Conservation (phyloP, 2,113 vertebrate genomes). For the Sturnus vulgaris region DNA sequence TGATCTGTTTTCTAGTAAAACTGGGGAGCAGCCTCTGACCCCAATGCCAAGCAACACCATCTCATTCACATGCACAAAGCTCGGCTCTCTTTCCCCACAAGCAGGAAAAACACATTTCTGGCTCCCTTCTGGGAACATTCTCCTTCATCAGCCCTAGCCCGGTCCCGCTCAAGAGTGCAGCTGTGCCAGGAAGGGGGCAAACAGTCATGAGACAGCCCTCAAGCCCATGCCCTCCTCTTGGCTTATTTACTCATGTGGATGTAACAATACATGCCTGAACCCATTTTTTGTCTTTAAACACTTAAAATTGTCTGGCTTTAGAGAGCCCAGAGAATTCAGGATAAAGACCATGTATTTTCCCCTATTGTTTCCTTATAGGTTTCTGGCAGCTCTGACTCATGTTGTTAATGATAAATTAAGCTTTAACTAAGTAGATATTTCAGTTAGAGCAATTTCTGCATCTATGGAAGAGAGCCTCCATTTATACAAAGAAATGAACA, state of each 20-base stretch:
- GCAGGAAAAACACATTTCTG: background rate
- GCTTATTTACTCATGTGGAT: background rate
- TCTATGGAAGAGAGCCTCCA: background rate
- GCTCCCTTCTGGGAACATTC: background rate
- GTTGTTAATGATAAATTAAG: background rate
- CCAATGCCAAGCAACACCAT: background rate
- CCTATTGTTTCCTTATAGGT: background rate
- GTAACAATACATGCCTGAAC: background rate
- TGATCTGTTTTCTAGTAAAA: background rate
- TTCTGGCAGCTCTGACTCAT: background rate
- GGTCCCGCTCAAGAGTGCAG: fast-evolving
- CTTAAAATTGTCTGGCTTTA: background rate
- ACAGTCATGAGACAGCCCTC: background rate
- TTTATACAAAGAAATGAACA: background rate
- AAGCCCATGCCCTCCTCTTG: fast-evolving
- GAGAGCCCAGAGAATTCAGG: background rate
- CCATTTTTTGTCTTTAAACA: background rate
- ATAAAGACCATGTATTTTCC: background rate
- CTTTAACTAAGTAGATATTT: background rate
- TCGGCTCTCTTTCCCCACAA: fast-evolving
- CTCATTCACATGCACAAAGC: background rate
- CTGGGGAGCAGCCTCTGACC: background rate
- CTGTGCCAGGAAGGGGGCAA: background rate
- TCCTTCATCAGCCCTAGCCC: background rate
- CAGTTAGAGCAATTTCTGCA: background rate